Evolutionary conservation across 1,140 invertebrate species (phyloP).

Genomic region (Procambarus clarkii): DNA sequence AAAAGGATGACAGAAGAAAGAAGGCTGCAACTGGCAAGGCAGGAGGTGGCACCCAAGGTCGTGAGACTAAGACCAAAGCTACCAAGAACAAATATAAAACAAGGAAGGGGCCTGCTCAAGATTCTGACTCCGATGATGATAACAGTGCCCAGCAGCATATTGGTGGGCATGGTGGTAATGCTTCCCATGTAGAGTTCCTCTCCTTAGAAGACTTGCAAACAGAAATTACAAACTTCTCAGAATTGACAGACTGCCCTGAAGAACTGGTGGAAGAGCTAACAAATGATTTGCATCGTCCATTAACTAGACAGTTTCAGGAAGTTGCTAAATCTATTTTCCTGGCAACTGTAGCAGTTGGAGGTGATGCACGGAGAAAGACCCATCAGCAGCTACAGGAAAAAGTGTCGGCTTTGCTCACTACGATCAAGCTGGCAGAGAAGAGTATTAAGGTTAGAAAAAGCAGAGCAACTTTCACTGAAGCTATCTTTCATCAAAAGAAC

Average conservation of each 20-base stretch:
- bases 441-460: slow-evolving; percentile 81
- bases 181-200: slow-evolving; percentile 81
- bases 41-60: slow-evolving; percentile 92
- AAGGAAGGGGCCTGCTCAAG: slow-evolving; percentile 80
- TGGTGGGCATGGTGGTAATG: slow-evolving; percentile 76
- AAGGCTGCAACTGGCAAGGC: slow-evolving; percentile 90
- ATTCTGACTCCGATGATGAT: slow-evolving; percentile 75
- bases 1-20: slow-evolving; percentile 90
- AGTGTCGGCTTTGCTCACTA: slow-evolving; percentile 83
- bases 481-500: no score
- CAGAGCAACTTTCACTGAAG: neutral
- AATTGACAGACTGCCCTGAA: slow-evolving; percentile 77
- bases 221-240: slow-evolving; percentile 80
- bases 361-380: slow-evolving; percentile 80
- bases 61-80: slow-evolving; percentile 96
- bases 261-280: slow-evolving; percentile 77
- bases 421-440: slow-evolving; percentile 90
- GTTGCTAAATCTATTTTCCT: slow-evolving; percentile 83
- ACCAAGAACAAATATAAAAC: slow-evolving; percentile 83
- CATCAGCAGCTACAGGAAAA: slow-evolving; percentile 89
- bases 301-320: slow-evolving; percentile 76
- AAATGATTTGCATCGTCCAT: slow-evolving; percentile 73
- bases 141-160: slow-evolving; percentile 72
- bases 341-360: slow-evolving; percentile 81
- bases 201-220: slow-evolving; percentile 82